Base-by-base conservation (phyloP, 2,113 vertebrate genomes). In the Heterocephalus glaber region DNA sequence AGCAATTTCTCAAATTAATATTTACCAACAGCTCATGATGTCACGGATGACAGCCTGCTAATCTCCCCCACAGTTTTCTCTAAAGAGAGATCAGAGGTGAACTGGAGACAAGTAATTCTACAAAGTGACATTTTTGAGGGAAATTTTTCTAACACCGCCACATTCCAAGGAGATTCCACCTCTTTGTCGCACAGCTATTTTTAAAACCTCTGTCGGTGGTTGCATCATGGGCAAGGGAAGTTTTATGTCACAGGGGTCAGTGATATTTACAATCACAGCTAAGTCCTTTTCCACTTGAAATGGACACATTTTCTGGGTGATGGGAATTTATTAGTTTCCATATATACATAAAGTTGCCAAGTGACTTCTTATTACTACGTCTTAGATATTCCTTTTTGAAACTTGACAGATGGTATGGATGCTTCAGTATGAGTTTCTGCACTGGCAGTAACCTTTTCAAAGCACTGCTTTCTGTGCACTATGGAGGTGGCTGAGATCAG, bases 61-160 rank as follows among this genome's bases (percentile, higher is more conserved):
- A 74, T 5, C 65, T 30, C 56, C 66, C 77, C 52, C 12, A 30
- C 1, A 35, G 41, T 9, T 89, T 26, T 86, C 54, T 70, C 11
- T 44, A 16, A 38, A 70, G 19, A 74, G 26, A 94, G 19, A 13
- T 4, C 14, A 14, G 56, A 38, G 56, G 20, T 95, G 58, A 81
- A 41, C 26, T 9, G 79, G 22, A 89, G 52, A 86, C 33, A 70
- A 77, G 52, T 77, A 95, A 88, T 52, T 66, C 41, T 49, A 47
- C 77, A 79, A 58, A 95, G 65, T 65, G 72, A 61, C 68, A 61
- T 44, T 90, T 89, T 14, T 94, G 68, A 88, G 92, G 92, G 89
- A 94, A 94, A 89, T 47, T 90, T 86, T 66, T 92, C 58, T 68
- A 41, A 80, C n/a, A 80, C 83, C 87, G 82, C 89, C 60, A 28